A percentile compares a stretch with the other conserved stretches of the same genome.
Conservation (phyloP, 2,797 vertebrate species). For the Loriculus beryllinus region DNA sequence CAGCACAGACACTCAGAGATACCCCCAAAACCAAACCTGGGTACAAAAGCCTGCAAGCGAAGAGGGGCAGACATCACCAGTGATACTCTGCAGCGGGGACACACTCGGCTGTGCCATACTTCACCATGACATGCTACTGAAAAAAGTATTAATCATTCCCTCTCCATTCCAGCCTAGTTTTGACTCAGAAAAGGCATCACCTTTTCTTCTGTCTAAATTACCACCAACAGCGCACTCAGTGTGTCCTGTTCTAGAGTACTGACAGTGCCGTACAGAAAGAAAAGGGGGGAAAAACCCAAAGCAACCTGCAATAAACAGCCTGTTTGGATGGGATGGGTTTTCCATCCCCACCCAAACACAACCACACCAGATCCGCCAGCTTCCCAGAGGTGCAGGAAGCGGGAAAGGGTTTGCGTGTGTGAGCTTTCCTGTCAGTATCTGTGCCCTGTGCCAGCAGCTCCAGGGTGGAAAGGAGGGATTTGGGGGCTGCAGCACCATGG, state of each 20-base stretch:
- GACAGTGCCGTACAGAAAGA: neutral
- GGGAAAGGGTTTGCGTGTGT: rapidly evolving
- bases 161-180: neutral
- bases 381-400: neutral
- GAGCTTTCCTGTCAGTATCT: neutral
- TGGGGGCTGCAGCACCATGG: neutral
- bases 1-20: neutral
- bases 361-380: neutral
- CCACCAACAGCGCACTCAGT: neutral
- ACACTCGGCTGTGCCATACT: rapidly evolving
- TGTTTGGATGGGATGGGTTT: neutral
- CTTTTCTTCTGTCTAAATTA: conserved; percentile 14
- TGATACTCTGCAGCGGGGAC: neutral
- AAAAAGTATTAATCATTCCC: conserved; percentile 29
- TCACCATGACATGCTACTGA: neutral
- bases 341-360: neutral
- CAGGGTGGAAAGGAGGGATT: rapidly evolving
- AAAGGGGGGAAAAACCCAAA: neutral
- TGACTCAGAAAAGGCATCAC: neutral
- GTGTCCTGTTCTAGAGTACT: neutral
- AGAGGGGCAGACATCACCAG: neutral
- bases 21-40: neutral
- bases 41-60: neutral
- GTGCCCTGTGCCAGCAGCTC: rapidly evolving
- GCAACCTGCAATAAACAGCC: neutral